Evolutionary conservation across 2,888 invertebrate species (phyloP).

Genomic region (Phaonia tiefii): DNA sequence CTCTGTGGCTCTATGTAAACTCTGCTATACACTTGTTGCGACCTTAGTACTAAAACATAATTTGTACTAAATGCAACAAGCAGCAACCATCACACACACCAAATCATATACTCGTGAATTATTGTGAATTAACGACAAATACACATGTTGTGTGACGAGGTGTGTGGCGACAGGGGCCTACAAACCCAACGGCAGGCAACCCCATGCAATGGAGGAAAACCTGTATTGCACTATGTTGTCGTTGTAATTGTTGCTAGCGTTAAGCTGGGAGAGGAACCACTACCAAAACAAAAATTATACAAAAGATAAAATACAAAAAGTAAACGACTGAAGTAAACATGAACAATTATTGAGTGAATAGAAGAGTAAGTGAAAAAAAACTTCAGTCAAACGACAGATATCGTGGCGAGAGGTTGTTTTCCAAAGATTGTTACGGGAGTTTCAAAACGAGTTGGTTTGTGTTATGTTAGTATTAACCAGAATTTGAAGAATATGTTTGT

Average conservation of each 20-base stretch:
- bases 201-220: slow-evolving; percentile 13
- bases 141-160: too few relatives aligned
- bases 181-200: not conserved
- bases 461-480: slow-evolving; percentile 17
- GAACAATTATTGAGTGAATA: too few relatives aligned
- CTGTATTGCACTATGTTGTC: slow-evolving; percentile 17
- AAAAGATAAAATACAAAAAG: not conserved
- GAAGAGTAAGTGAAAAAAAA: not conserved
- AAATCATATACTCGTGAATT: not conserved
- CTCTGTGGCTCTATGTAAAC: too few relatives aligned
- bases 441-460: slow-evolving; percentile 11
- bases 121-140: too few relatives aligned
- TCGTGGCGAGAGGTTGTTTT: slow-evolving; percentile 56
- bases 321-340: not conserved
- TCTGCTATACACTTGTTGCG: too few relatives aligned
- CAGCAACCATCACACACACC: not conserved
- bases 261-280: slow-evolving; percentile 6
- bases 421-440: not conserved
- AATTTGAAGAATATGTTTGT: too few relatives aligned
- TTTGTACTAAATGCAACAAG: not conserved
- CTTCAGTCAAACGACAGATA: slow-evolving; percentile 62
- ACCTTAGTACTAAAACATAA: too few relatives aligned
- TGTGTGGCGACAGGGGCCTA: too few relatives aligned
- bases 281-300: not conserved
- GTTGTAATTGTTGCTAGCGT: not conserved